Conservation (phyloP, 2,113 vertebrate genomes). For the Camelus bactrianus region DNA sequence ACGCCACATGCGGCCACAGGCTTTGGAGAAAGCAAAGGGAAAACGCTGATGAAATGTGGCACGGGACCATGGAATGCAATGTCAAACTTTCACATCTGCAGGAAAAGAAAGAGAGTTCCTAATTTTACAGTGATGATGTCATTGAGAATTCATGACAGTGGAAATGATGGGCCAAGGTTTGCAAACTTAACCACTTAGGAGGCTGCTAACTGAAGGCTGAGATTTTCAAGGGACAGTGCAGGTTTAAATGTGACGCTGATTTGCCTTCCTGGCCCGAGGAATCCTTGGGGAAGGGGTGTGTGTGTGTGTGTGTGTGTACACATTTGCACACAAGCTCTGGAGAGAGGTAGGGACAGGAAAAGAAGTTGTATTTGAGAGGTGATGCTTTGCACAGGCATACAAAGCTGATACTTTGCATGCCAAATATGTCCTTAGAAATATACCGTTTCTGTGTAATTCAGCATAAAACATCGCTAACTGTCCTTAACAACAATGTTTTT, state of each 20-base stretch:
- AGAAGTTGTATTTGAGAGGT: background rate
- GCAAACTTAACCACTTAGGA: constrained; percentile 84
- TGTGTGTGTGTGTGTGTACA: background rate
- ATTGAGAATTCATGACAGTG: constrained; percentile 93
- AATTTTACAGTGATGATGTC: constrained; percentile 97
- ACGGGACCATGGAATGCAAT: constrained; percentile 95
- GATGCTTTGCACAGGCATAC: background rate
- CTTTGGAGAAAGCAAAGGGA: constrained; percentile 93
- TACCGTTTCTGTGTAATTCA: constrained; percentile 70
- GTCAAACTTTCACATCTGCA: constrained; percentile 97
- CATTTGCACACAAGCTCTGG: background rate
- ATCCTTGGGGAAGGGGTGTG: background rate
- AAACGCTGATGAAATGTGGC: constrained; percentile 97
- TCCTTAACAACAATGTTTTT: constrained; percentile 78
- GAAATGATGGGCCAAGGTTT: constrained; percentile 88
- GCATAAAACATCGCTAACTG: constrained; percentile 75
- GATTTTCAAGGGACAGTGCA: constrained; percentile 29
- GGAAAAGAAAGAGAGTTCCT: constrained; percentile 94
- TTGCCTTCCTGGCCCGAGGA: constrained; percentile 37
- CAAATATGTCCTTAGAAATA: constrained; percentile 68
- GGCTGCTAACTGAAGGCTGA: constrained; percentile 54
- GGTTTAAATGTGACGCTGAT: constrained; percentile 28
- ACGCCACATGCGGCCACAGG: constrained; percentile 90
- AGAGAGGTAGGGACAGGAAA: background rate
- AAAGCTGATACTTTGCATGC: background rate